Conservation (phyloP, 2,797 vertebrate genomes). For the Podarcis lilfordi region DNA sequence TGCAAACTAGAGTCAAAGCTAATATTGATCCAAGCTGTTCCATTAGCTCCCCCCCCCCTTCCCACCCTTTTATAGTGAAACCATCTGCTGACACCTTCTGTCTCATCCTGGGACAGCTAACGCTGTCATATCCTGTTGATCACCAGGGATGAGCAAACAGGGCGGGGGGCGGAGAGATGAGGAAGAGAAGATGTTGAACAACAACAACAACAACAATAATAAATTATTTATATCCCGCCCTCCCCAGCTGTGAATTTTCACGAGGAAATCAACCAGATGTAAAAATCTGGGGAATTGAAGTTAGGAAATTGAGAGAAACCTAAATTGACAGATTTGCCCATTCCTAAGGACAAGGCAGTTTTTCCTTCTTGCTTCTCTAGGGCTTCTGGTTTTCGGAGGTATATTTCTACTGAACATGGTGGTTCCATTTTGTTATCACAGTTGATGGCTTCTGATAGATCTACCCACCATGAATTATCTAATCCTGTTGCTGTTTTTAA, state of each 20-base stretch:
- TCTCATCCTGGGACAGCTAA: background rate
- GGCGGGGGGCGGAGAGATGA: background rate
- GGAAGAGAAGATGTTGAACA: background rate
- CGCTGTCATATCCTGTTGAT: slow-evolving; percentile 7
- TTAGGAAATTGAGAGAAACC: too few species aligned
- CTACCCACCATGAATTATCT: background rate
- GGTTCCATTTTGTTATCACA: background rate
- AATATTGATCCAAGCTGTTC: slow-evolving; percentile 20
- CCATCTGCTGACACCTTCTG: slow-evolving; percentile 30
- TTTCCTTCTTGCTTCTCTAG: background rate
- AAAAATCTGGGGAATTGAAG: too few species aligned
- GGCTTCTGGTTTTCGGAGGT: background rate
- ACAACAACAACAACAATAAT: too few species aligned
- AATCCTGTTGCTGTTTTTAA: background rate
- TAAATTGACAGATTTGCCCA: too few species aligned
- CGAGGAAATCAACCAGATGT: too few species aligned
- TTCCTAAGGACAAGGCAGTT: background rate
- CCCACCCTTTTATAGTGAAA: background rate
- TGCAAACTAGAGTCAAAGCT: background rate
- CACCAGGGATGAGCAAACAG: background rate
- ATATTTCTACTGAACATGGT: background rate
- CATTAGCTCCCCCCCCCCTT: background rate
- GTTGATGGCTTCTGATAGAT: too few species aligned
- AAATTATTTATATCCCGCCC: too few species aligned
- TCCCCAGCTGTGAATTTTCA: too few species aligned